A percentile compares a stretch with the other conserved stretches of the same genome.
phyloP scores from a whole-genome alignment of 2,797 vertebrate genomes.

The Lepidocolaptes lacrymiger region DNA sequence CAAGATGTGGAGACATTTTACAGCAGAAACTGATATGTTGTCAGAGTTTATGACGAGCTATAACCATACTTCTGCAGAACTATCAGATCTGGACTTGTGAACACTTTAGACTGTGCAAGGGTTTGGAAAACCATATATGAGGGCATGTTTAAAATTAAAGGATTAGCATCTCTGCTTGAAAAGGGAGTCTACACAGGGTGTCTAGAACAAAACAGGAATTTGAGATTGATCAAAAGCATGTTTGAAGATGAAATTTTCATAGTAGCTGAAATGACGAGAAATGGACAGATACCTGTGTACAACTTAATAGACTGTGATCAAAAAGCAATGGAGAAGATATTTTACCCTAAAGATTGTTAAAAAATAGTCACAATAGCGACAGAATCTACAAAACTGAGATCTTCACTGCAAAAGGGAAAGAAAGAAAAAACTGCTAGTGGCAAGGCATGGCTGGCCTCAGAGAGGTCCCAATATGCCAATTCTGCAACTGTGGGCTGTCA shows the following conservation, averaged over 20 bases:
- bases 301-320: background rate
- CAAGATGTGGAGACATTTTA: background rate
- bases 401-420: background rate
- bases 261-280: background rate
- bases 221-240: background rate
- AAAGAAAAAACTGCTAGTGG: background rate
- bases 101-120: background rate
- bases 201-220: background rate
- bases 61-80: background rate
- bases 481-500: background rate
- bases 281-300: background rate
- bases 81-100: background rate
- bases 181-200: background rate
- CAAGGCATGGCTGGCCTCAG: too few relatives aligned
- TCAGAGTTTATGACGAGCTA: background rate
- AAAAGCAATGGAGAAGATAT: background rate
- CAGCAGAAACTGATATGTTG: background rate
- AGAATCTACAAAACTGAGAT: background rate
- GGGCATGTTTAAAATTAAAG: background rate
- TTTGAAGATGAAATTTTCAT: background rate
- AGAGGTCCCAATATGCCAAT: background rate
- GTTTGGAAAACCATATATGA: background rate
- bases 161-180: background rate
- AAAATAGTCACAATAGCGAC: background rate
- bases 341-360: background rate